Conservation (phyloP, 2,888 invertebrate species). For the Philhelius pedissequus region DNA sequence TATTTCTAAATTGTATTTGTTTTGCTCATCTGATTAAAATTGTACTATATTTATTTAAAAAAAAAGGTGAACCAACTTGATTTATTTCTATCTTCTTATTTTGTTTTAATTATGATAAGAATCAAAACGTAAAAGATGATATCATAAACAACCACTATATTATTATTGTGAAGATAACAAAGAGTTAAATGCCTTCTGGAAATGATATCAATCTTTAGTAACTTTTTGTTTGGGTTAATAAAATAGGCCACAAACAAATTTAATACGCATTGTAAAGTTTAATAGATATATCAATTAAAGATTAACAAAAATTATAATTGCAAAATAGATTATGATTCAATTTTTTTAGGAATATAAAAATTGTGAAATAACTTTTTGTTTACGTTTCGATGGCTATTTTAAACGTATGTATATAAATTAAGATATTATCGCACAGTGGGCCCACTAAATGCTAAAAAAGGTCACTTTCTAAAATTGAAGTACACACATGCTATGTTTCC, state of each 20-base stretch:
- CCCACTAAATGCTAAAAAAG: too few relatives aligned
- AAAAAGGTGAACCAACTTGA: background rate
- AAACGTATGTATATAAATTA: background rate
- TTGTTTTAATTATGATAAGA: conserved; percentile 6
- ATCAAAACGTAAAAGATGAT: background rate
- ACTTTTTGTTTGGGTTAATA: background rate
- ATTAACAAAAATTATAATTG: background rate
- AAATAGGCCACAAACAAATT: background rate
- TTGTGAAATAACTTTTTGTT: conserved; percentile 33
- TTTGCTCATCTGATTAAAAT: background rate
- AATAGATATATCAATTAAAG: background rate
- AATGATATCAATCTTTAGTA: background rate
- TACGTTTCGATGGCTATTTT: background rate
- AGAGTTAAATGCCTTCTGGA: background rate
- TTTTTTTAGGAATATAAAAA: background rate
- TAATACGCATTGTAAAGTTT: background rate
- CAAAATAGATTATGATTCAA: background rate
- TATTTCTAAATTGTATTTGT: background rate
- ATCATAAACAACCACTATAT: background rate
- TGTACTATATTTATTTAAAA: background rate
- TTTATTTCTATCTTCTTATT: background rate
- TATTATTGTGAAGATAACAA: background rate
- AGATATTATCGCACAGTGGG: too few relatives aligned
- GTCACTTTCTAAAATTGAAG: too few relatives aligned
- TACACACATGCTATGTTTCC: too few relatives aligned